A percentile compares a stretch with the other conserved stretches of the same genome.
These are phyloP conservation scores for Muraenolepis orangiensis DNA, from an alignment of 2,797 vertebrate genomes.

Conservation along the genomic window DNA sequence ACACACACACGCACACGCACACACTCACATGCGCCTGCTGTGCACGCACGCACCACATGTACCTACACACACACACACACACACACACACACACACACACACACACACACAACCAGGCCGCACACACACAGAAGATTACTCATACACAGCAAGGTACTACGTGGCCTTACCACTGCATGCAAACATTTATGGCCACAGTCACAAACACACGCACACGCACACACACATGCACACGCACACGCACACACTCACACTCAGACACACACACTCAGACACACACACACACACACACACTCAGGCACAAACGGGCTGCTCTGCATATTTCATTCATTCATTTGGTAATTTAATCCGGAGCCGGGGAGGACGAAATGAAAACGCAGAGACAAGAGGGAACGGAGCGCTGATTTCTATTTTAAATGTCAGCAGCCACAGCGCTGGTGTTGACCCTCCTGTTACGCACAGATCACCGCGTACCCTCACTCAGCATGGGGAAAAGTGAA, in stretches of 20 bases:
- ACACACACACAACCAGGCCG: slow-evolving; percentile 11
- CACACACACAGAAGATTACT: slow-evolving; percentile 38
- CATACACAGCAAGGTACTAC: neutral
- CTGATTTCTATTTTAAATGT: slow-evolving; percentile 89
- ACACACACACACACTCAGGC: slow-evolving; percentile 14
- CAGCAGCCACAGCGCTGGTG: slow-evolving; percentile 68
- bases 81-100: slow-evolving; percentile 1
- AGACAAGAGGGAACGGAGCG: slow-evolving; percentile 66
- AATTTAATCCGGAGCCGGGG: slow-evolving; percentile 86
- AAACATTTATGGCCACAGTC: neutral
- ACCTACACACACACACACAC: neutral
- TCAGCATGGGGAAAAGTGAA: slow-evolving; percentile 63
- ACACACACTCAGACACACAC: slow-evolving; percentile 12
- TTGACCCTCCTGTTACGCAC: slow-evolving; percentile 68
- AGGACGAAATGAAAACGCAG: slow-evolving; percentile 70
- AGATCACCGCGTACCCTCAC: slow-evolving; percentile 59
- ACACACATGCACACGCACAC: too few relatives aligned
- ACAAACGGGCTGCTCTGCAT: slow-evolving; percentile 72
- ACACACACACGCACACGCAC: neutral
- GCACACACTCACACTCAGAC: slow-evolving; percentile 13
- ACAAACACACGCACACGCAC: slow-evolving; percentile 7
- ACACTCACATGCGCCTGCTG: too few relatives aligned
- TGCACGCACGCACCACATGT: slow-evolving; percentile 12
- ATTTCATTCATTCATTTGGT: slow-evolving; percentile 96
- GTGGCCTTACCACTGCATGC: neutral